Percentiles rank a stretch among this genome's conserved stretches.
phyloP scores from a whole-genome alignment of 2,797 vertebrate genomes.

The Sebastes steindachneri region DNA sequence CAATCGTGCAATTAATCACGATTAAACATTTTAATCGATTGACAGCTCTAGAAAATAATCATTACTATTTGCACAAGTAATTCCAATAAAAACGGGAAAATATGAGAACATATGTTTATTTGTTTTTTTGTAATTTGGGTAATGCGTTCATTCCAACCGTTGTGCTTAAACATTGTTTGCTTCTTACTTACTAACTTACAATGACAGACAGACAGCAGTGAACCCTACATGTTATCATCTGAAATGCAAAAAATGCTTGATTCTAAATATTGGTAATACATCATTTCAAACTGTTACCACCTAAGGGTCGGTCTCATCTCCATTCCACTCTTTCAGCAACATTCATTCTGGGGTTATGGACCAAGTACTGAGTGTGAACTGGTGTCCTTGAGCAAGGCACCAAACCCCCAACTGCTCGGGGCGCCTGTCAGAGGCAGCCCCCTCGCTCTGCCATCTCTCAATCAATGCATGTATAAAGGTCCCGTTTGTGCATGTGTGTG shows the following conservation, averaged over 20 bases:
- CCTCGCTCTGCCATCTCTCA: too few relatives aligned
- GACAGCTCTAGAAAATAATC: background rate
- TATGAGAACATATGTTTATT: background rate
- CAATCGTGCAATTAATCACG: too few relatives aligned
- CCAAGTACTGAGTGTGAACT: too few relatives aligned
- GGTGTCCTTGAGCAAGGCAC: too few relatives aligned
- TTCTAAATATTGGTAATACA: background rate
- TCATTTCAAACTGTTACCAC: background rate
- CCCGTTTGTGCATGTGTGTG: too few relatives aligned
- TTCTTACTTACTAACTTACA: background rate
- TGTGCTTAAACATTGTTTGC: background rate
- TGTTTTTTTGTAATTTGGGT: too few relatives aligned
- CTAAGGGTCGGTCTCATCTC: background rate
- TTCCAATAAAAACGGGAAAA: background rate
- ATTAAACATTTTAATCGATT: too few relatives aligned
- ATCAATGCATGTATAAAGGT: too few relatives aligned
- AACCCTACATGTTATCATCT: background rate
- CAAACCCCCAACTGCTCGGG: too few relatives aligned
- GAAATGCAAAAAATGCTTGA: background rate
- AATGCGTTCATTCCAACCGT: background rate
- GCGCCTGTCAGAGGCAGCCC: too few relatives aligned
- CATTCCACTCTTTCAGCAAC: conserved; percentile 15
- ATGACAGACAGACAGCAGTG: background rate
- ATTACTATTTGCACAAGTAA: background rate
- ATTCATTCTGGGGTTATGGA: conserved; percentile 6